These are phyloP conservation scores for Leptothorax acervorum DNA, from an alignment of 2,888 invertebrate genomes.

Conservation along the genomic window DNA sequence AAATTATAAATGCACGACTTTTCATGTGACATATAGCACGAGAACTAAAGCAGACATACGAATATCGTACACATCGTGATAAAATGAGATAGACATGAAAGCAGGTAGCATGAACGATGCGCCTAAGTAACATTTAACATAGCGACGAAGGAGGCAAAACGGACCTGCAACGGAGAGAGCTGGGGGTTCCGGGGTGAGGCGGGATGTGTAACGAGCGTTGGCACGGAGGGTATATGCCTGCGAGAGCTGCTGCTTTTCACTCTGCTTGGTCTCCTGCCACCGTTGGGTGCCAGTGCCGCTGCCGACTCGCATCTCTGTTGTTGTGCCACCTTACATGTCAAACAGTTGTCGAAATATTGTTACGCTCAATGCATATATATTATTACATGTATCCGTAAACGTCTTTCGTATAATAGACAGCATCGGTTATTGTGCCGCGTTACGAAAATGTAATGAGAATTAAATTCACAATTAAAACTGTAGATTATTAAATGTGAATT, in stretches of 20 bases:
- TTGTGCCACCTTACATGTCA: slow-evolving; percentile 81
- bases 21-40: neutral
- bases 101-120: slow-evolving; percentile 30
- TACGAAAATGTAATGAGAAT: slow-evolving; percentile 3
- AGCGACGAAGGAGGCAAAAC: slow-evolving; percentile 60
- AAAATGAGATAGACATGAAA: slow-evolving; percentile 40
- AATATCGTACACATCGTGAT: neutral
- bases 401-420: neutral
- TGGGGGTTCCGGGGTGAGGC: slow-evolving; percentile 88
- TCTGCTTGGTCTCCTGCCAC: slow-evolving; percentile 86
- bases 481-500: neutral
- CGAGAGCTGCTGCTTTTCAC: slow-evolving; percentile 86
- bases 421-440: neutral
- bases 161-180: slow-evolving; percentile 90
- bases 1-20: neutral
- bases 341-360: slow-evolving; percentile 68
- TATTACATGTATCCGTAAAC: neutral
- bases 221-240: slow-evolving; percentile 80
- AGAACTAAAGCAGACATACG: neutral
- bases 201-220: slow-evolving; percentile 81
- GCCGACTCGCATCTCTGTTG: slow-evolving; percentile 83
- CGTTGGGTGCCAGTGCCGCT: slow-evolving; percentile 76
- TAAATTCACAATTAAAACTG: neutral
- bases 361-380: slow-evolving; percentile 43
- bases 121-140: neutral